phyloP scores from a whole-genome alignment of 1,140 invertebrate species.

The Scaptomyza pallida region DNA sequence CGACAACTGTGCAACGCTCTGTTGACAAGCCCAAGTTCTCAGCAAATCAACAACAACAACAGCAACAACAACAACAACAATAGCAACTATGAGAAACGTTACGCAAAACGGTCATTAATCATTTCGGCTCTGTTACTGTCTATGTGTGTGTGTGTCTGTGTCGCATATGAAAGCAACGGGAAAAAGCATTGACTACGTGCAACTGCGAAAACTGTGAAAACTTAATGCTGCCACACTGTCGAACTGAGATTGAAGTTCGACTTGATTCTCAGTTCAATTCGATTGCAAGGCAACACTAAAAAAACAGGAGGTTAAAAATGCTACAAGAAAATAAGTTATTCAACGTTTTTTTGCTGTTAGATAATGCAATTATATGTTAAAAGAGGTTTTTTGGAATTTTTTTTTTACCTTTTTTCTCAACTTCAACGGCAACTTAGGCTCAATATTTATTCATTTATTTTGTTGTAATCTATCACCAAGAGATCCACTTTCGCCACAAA shows the following conservation, averaged over 20 bases:
- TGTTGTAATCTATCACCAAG: not conserved
- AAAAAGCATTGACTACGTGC: conserved; percentile 49
- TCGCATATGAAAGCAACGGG: conserved; percentile 9
- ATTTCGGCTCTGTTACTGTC: conserved; percentile 53
- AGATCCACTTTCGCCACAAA: conserved; percentile 1
- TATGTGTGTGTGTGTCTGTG: conserved; percentile 20
- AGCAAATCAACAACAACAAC: conserved; percentile 30
- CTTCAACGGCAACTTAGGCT: no score
- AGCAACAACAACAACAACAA: conserved; percentile 29
- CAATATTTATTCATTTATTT: not conserved
- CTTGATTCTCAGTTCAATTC: conserved; percentile 29
- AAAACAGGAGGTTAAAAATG: no score
- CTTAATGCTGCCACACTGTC: conserved; percentile 41
- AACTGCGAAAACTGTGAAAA: conserved; percentile 27
- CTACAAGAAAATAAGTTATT: no score
- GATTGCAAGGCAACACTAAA: not conserved
- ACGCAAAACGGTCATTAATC: conserved; percentile 76
- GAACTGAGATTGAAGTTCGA: conserved; percentile 43
- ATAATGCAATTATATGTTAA: no score
- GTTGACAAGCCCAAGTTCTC: conserved; percentile 42
- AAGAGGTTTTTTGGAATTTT: no score
- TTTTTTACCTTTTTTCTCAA: no score
- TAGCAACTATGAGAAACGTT: conserved; percentile 39
- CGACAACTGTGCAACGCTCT: conserved; percentile 45
- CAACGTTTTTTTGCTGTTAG: no score